Evolutionary conservation across 2,113 vertebrate genomes (phyloP).

Genomic region (Castor canadensis): DNA sequence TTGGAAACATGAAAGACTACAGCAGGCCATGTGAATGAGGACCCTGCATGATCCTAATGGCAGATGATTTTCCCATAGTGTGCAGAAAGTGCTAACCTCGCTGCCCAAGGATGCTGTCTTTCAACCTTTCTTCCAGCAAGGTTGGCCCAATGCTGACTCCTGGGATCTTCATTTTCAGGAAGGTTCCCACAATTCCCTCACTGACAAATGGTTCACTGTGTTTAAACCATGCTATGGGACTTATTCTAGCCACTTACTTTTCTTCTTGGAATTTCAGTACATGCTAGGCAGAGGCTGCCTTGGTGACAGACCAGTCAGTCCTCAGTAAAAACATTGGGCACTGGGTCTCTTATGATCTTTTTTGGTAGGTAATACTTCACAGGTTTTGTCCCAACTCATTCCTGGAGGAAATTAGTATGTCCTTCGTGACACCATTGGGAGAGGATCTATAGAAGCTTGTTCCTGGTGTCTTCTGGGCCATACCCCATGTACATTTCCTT

Average conservation of each 20-base stretch:
- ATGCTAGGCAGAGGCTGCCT: not conserved
- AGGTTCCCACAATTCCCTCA: not conserved
- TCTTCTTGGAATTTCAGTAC: not conserved
- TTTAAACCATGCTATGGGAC: no score
- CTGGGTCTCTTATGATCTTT: not conserved
- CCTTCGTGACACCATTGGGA: not conserved
- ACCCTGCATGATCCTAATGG: not conserved
- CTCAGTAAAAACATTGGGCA: not conserved
- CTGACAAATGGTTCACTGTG: not conserved
- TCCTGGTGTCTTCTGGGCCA: not conserved
- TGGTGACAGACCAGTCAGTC: accelerated
- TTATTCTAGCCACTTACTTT: not conserved
- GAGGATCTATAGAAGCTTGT: not conserved
- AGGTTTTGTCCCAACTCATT: not conserved
- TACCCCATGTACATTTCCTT: no score
- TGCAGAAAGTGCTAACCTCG: not conserved
- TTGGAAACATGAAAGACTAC: not conserved
- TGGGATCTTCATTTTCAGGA: not conserved
- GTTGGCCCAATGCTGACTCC: not conserved
- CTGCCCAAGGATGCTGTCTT: not conserved
- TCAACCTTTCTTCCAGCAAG: not conserved
- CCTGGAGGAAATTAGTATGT: not conserved
- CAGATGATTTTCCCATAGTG: not conserved
- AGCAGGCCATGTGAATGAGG: no score
- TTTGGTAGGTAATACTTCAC: not conserved